Evolutionary conservation across 2,888 invertebrate genomes (phyloP), one percentile per base, ranked within the genome.

Genomic region (Leucania comma): DNA sequence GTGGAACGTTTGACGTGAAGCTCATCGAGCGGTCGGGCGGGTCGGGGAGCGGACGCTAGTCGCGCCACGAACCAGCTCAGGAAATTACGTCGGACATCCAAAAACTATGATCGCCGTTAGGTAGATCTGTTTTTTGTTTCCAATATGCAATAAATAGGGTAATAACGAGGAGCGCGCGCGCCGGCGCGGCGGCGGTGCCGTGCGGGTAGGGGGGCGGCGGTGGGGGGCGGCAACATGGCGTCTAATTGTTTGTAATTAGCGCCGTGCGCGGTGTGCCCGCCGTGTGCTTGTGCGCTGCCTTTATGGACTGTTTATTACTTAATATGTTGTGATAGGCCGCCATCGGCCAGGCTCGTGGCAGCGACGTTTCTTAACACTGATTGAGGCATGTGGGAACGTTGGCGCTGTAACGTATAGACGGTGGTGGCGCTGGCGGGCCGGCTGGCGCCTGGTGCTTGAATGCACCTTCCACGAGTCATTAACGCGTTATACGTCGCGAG

Each of bases 231-330:
- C 90, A 85, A 79, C 84, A 88, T 89, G 91, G 89, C 90, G 87
- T 86, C 90, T 94, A 94, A 95, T 94, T 94, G 94, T 93, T 92
- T 90, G 92, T 94, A 93, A 95, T 95, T 94, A 94, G 90, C 89
- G 87, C 85, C 87, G 78, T 84, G 80, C 85, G 85, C 81, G 86
- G 81, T 84, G 87, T 84, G 86, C 86, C 80, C 72, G 76, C 75
- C 67, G 62, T 62, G 57, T 54, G 71, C 79, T n/a, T 62, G 38
- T 75, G 83, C 82, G 86, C 85, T 89, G 89, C 84, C 87, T 94
- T 94, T 94, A 94, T 93, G 87, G 90, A 87, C 93, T 94, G 93
- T 94, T 95, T 94, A 94, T 94, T 92, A 89, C 94, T 95, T 95
- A 95, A 94, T 95, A 93, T 89, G 90, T 89, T 88, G 87, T 90